phyloP scores from a whole-genome alignment of 2,888 invertebrate genomes.

The Euproctis similis region DNA sequence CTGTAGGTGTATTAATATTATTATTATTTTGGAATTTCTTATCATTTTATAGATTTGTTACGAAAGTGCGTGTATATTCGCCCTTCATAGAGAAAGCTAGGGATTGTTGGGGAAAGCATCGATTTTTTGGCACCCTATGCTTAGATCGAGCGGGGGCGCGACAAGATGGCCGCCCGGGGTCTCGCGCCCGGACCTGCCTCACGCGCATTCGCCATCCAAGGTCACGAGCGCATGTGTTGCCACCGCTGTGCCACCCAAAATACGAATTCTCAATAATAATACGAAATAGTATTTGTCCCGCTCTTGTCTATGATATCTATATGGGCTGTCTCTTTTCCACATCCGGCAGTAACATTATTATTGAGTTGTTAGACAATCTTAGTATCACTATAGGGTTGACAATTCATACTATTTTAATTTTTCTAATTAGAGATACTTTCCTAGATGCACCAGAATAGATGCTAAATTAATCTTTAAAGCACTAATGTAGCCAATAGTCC shows the following conservation, averaged over 20 bases:
- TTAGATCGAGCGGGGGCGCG: slow-evolving; percentile 53
- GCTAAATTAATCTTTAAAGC: no score
- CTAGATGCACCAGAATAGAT: no score
- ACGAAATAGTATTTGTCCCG: slow-evolving; percentile 37
- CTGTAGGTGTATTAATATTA: no score
- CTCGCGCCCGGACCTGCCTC: slow-evolving; percentile 65
- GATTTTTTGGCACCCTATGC: slow-evolving; percentile 70
- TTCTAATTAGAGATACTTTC: no score
- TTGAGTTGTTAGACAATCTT: slow-evolving; percentile 47
- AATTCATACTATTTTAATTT: no score
- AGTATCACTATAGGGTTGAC: slow-evolving; percentile 34
- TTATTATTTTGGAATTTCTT: no score
- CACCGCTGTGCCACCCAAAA: slow-evolving; percentile 56
- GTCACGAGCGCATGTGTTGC: slow-evolving; percentile 58
- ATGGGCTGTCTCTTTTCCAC: slow-evolving; percentile 36
- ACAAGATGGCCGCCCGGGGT: slow-evolving; percentile 53
- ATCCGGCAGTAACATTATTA: slow-evolving; percentile 41
- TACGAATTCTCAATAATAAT: slow-evolving; percentile 60
- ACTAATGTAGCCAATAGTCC: no score
- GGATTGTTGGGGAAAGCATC: slow-evolving; percentile 63
- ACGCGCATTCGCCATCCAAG: slow-evolving; percentile 57
- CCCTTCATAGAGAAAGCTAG: slow-evolving; percentile 49
- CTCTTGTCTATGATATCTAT: slow-evolving; percentile 26
- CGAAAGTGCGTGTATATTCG: slow-evolving; percentile 40
- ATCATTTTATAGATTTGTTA: slow-evolving; percentile 19